Evolutionary conservation across 2,797 vertebrate species (phyloP), one percentile per base, ranked within the genome.

Genomic region (Taenioides sp.): DNA sequence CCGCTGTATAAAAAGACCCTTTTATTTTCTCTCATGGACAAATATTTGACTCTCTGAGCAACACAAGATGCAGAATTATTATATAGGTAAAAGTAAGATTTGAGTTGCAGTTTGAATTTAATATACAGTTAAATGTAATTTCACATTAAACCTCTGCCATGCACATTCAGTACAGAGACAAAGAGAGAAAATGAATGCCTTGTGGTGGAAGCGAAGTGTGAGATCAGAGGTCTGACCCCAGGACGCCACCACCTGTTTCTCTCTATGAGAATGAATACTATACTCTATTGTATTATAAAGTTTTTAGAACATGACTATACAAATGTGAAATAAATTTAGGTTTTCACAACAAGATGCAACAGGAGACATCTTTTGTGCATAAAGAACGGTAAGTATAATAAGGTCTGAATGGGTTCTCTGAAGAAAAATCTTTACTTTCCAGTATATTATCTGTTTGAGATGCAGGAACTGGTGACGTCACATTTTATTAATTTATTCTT

Each of bases 151-250:
- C 4, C 20, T 63, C 3, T 22, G 5, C 12, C 31, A 31, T 23
- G 6, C 34, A 63, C 61, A 63, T 43, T 63, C 40, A 43, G 4
- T 12, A 0, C 43, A 12, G 1, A 14, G 20, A 43, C 1, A 37
- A 18, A 40, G 64, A 28, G 23, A 66, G 40, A 65, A 28, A 23
- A 23, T 12, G 25, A 28, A 3, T 22, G 70, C 43, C 40, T 74
- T 87, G 85, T 77, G 86, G 86, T 87, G 87, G 84, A 72, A 81
- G 71, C 70, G 62, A 58, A 73, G 76, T 50, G 49, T 57, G 9
- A 78, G 69, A 81, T 78, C 65, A 76, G 34, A 82, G 81, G 66
- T 67, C 23, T 69, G 81, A 84, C 76, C 85, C 73, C 86, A 86
- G 78, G 65, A 66, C 50, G 65, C 68, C 70, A 76, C 79, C 54